phyloP scores from a whole-genome alignment of 2,888 invertebrate genomes.

The Cantharis lateralis region DNA sequence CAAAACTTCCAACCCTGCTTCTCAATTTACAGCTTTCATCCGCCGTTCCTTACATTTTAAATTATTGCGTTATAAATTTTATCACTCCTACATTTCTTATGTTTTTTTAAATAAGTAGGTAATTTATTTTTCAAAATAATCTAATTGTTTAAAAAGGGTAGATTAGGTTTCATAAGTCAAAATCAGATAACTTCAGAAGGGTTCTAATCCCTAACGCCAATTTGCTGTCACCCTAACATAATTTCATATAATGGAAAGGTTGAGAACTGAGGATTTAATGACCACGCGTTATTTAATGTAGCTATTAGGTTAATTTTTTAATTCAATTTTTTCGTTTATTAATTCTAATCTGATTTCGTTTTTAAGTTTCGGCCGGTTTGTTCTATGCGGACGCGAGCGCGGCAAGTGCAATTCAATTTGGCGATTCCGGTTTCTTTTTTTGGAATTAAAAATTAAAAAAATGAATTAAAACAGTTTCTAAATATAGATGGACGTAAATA shows the following conservation, averaged over 20 bases:
- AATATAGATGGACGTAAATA: background rate
- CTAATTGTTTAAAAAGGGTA: background rate
- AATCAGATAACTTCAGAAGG: slow-evolving; percentile 6
- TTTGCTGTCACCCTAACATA: slow-evolving; percentile 13
- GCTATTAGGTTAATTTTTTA: slow-evolving; percentile 9
- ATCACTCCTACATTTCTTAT: background rate
- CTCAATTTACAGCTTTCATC: background rate
- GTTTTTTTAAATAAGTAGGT: background rate
- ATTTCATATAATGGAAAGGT: slow-evolving; percentile 12
- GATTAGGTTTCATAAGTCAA: background rate
- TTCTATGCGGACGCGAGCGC: background rate
- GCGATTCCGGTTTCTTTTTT: background rate
- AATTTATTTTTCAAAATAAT: background rate
- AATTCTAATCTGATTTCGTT: background rate
- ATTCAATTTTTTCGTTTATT: background rate
- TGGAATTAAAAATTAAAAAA: background rate
- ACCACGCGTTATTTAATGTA: slow-evolving; percentile 7
- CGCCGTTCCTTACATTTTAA: background rate
- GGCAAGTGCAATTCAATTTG: background rate
- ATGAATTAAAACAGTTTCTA: background rate
- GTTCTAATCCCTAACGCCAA: slow-evolving; percentile 17
- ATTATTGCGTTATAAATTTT: background rate
- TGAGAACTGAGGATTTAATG: slow-evolving; percentile 15
- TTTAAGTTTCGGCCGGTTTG: background rate
- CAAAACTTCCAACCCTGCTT: background rate